These are phyloP conservation scores for Phrixothrix hirtus DNA, from an alignment of 2,888 invertebrate species.

Conservation along the genomic window DNA sequence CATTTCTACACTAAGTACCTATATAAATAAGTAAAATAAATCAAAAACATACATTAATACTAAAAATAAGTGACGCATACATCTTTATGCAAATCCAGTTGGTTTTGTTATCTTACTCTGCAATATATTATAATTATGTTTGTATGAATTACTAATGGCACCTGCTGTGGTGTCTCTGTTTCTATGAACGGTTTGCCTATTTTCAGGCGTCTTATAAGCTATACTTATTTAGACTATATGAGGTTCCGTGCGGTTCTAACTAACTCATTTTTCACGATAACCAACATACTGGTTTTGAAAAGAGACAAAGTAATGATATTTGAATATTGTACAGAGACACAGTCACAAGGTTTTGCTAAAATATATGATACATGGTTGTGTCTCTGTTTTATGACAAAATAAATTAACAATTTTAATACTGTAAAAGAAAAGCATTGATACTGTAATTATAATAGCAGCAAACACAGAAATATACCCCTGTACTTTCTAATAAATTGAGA, in stretches of 20 bases:
- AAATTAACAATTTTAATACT: no score
- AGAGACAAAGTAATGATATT: constrained; percentile 7
- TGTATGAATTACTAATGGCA: constrained; percentile 31
- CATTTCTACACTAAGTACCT: constrained; percentile 16
- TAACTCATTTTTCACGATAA: constrained; percentile 18
- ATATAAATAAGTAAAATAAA: constrained; percentile 19
- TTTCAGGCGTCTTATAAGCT: constrained; percentile 19
- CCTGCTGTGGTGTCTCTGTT: constrained; percentile 37
- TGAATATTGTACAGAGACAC: no score
- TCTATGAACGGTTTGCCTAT: constrained; percentile 22
- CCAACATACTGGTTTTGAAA: constrained; percentile 11
- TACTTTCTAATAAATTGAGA: no score
- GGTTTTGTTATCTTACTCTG: constrained; percentile 20
- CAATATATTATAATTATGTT: constrained; percentile 10
- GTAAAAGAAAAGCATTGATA: no score
- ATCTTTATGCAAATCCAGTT: constrained; percentile 22
- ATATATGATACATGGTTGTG: no score
- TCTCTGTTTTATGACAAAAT: no score
- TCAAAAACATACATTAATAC: no score
- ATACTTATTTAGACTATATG: constrained; percentile 31
- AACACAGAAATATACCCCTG: no score
- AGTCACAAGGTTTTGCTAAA: no score
- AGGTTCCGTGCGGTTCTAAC: constrained; percentile 37
- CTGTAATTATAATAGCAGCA: no score
- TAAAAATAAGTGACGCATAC: constrained; percentile 20